Evolutionary conservation across 1,140 invertebrate genomes (phyloP).

Genomic region (Caenorhabditis brenneri): DNA sequence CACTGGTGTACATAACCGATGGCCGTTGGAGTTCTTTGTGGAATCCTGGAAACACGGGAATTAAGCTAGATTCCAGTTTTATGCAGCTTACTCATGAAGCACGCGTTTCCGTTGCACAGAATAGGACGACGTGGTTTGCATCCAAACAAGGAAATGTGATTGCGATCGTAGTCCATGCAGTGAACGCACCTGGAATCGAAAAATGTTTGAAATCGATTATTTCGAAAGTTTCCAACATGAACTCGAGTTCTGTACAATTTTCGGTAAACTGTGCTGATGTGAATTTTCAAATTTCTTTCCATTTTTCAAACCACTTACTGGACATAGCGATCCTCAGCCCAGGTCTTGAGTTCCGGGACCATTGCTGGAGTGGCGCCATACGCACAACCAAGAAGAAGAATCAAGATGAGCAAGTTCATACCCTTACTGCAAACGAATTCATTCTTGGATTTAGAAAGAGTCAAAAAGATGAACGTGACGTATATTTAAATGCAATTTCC

Average conservation of each 20-base stretch:
- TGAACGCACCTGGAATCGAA: not conserved
- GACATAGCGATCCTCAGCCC: not conserved
- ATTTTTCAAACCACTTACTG: not conserved
- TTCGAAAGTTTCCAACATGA: no score
- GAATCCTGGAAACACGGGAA: not conserved
- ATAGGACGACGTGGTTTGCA: not conserved
- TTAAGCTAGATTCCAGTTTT: not conserved
- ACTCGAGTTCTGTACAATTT: no score
- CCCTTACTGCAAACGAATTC: not conserved
- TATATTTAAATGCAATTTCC: not conserved
- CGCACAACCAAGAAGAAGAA: not conserved
- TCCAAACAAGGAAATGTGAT: not conserved
- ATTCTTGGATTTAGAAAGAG: not conserved
- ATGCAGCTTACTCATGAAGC: not conserved
- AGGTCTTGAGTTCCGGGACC: not conserved
- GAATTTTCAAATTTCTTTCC: no score
- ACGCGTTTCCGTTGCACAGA: not conserved
- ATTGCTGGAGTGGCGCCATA: not conserved
- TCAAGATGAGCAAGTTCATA: not conserved
- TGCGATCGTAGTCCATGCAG: constrained; percentile 1
- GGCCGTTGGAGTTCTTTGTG: not conserved
- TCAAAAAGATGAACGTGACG: not conserved
- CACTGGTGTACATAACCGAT: not conserved
- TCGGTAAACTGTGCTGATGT: no score
- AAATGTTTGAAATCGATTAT: not conserved